A percentile compares a stretch with the other conserved stretches of the same genome.
Conservation (phyloP, 2,797 vertebrate species). For the Leptoclinus maculatus region DNA sequence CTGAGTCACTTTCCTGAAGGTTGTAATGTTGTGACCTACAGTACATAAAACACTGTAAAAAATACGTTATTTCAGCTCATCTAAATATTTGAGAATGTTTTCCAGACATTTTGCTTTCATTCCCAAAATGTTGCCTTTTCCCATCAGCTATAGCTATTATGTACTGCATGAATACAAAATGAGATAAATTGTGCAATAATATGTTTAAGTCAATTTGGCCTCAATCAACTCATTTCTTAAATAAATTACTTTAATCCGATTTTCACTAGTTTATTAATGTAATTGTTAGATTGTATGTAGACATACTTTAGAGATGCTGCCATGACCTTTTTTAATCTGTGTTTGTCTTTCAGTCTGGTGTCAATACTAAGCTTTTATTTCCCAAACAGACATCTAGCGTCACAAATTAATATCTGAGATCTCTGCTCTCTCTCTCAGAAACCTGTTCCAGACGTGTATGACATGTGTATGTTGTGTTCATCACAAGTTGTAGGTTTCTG, state of each 20-base stretch:
- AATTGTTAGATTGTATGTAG: not conserved
- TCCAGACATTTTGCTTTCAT: constrained; percentile 12
- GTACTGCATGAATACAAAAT: not conserved
- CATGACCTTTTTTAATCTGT: not conserved
- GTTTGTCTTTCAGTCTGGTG: not conserved
- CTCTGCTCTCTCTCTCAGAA: not conserved
- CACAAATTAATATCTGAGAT: not conserved
- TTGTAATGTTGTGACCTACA: constrained; percentile 3
- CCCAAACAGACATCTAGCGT: not conserved
- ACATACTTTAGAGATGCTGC: not conserved
- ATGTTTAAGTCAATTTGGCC: not conserved
- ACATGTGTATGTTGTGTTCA: not conserved
- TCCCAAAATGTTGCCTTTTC: constrained; percentile 5
- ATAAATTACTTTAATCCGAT: too few relatives aligned
- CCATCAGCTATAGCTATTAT: not conserved
- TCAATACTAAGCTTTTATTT: not conserved
- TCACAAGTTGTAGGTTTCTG: not conserved
- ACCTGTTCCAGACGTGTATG: not conserved
- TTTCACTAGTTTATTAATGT: not conserved
- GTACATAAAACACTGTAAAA: not conserved
- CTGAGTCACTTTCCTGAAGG: not conserved
- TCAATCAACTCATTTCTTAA: not conserved
- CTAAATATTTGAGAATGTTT: constrained; percentile 4
- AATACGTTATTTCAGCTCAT: constrained; percentile 7
- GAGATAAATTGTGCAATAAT: not conserved